Conservation (phyloP, 2,797 vertebrate genomes). For the Mormyrops boulengeri region DNA sequence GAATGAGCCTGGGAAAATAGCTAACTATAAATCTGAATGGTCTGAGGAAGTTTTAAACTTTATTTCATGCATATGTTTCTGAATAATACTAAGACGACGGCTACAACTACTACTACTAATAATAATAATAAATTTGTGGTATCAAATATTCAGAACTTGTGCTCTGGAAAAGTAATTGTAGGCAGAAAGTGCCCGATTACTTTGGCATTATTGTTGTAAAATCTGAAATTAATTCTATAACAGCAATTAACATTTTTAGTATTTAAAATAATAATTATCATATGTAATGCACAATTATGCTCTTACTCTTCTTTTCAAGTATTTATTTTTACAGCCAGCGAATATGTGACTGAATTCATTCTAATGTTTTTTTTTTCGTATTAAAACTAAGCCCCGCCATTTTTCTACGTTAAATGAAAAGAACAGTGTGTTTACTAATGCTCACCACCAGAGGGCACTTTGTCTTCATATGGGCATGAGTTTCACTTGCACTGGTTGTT, state of each 20-base stretch:
- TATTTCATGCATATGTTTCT: background rate
- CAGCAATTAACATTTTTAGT: background rate
- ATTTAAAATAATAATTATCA: background rate
- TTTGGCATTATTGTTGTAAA: background rate
- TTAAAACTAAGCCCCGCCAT: background rate
- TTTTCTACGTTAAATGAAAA: background rate
- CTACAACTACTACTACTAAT: background rate
- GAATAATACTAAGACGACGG: background rate
- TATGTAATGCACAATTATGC: background rate
- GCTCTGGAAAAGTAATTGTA: background rate
- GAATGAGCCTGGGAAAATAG: background rate
- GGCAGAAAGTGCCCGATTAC: background rate
- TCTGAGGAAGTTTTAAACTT: background rate
- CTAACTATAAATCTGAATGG: background rate
- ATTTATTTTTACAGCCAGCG: background rate
- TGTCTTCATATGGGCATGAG: background rate
- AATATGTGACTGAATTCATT: background rate
- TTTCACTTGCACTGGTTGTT: background rate
- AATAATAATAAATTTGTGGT: background rate
- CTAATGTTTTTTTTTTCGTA: background rate
- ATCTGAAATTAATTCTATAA: background rate
- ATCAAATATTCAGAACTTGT: background rate
- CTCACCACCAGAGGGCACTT: background rate
- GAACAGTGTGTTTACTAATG: background rate
- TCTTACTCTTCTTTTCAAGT: background rate